Base-by-base conservation (phyloP, 2,888 invertebrate genomes). In the Temnothorax ravouxi region DNA sequence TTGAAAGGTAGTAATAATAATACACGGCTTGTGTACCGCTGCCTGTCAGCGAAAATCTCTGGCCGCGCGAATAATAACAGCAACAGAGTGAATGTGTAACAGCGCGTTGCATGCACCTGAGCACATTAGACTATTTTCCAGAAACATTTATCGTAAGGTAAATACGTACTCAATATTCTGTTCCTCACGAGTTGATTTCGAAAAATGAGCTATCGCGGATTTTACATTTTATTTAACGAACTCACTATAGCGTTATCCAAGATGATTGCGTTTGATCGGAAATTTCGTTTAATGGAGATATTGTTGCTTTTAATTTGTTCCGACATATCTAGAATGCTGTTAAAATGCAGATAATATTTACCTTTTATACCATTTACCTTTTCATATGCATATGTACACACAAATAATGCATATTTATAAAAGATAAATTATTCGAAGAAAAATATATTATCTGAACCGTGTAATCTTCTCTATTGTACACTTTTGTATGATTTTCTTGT, bases 1-100 rank as follows among this genome's bases (percentile, higher is more conserved):
- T 41, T 13, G 21, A 64, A 64, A 62, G 38, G 4, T 61, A 61
- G 34, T 61, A 38, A 64, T 64, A 6, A 41, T 41, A 62, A 62
- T 41, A 41, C 62, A 64, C 41, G 2, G 13, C 13, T 41, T 13
- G 62, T 21, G 5, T n/a, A n/a, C 38, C 6, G 6, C n/a, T 41
- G 62, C n/a, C 38, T n/a, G 38, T 9, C 18, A 18, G 18, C 34
- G 4, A 34, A 15, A 61, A 8, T 34, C n/a, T 38, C n/a, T 62
- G 2, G 3, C 2, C 18, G 34, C 18, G 21, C 21, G 41, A 41
- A 41, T 21, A 41, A 64, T 64, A 25, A 15, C 15, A 64, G 44
- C 25, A 3, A n/a, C n/a, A n/a, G n/a, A n/a, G 21, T 41, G n/a
- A 21, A 21, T 44, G 41, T 64, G 15, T 21, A 64, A 6, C 21